phyloP scores from a whole-genome alignment of 2,113 vertebrate species.

The Callithrix jacchus region DNA sequence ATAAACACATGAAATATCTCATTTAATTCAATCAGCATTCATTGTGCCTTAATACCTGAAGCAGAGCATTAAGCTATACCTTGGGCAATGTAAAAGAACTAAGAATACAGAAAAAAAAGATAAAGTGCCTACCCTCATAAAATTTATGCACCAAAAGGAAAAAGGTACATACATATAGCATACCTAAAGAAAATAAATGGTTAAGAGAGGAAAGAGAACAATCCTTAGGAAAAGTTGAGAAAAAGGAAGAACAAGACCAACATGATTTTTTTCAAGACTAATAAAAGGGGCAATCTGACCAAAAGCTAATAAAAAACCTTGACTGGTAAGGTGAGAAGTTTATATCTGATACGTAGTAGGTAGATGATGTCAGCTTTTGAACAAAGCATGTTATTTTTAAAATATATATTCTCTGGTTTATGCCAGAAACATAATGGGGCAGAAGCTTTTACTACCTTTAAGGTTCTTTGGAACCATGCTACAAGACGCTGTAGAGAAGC shows the following conservation, averaged over 20 bases:
- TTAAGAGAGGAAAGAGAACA: not conserved
- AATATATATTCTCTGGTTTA: not conserved
- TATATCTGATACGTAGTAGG: not conserved
- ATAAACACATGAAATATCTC: not conserved
- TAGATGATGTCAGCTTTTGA: not conserved
- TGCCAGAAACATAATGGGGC: not conserved
- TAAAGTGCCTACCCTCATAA: not conserved
- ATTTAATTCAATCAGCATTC: conserved; percentile 35
- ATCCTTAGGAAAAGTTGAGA: not conserved
- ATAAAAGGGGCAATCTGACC: not conserved
- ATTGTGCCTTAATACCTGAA: not conserved
- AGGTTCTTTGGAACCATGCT: conserved; percentile 79
- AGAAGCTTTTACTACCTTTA: conserved; percentile 72
- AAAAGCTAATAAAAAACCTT: not conserved
- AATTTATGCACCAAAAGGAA: not conserved
- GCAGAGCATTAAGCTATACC: not conserved
- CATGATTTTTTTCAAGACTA: not conserved
- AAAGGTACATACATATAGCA: not conserved
- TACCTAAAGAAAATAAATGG: not conserved
- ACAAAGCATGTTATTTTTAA: not conserved
- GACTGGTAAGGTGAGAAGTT: not conserved
- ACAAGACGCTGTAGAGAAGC: conserved; percentile 77
- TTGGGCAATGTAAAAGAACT: not conserved
- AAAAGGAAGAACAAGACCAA: not conserved
- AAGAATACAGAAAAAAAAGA: not conserved